Conservation (phyloP, 2,888 invertebrate genomes). For the Monoplex corrugatus region DNA sequence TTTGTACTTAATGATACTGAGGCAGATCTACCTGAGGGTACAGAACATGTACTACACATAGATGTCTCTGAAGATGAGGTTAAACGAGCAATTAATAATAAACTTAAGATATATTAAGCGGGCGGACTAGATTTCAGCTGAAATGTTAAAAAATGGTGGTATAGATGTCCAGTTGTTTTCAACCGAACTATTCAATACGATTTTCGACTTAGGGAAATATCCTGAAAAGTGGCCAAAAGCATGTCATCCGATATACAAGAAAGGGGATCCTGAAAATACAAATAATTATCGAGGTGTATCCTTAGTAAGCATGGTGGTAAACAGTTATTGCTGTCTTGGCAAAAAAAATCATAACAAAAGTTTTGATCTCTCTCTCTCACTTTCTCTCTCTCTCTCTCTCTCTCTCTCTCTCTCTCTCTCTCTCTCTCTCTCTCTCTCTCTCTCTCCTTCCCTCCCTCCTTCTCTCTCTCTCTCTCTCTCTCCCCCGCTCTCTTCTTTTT, state of each 20-base stretch:
- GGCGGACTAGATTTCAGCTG: background rate
- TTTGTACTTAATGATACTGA: background rate
- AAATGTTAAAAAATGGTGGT: background rate
- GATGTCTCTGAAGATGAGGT: background rate
- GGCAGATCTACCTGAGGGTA: background rate
- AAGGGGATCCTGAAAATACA: background rate
- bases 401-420: no score
- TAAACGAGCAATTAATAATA: background rate
- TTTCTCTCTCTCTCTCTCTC: no score
- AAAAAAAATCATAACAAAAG: no score
- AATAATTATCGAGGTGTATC: background rate
- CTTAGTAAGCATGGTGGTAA: background rate
- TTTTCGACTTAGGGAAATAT: background rate
- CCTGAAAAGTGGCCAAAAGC: background rate
- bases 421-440: no score
- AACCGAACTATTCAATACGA: background rate
- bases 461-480: no score
- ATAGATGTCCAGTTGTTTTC: background rate
- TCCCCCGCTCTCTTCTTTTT: no score
- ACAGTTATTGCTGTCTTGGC: no score
- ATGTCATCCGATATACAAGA: background rate
- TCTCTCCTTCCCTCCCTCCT: no score
- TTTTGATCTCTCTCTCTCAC: no score
- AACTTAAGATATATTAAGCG: background rate
- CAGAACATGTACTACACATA: background rate